phyloP scores from a whole-genome alignment of 1,140 invertebrate species.

The Agraylea sexmaculata region DNA sequence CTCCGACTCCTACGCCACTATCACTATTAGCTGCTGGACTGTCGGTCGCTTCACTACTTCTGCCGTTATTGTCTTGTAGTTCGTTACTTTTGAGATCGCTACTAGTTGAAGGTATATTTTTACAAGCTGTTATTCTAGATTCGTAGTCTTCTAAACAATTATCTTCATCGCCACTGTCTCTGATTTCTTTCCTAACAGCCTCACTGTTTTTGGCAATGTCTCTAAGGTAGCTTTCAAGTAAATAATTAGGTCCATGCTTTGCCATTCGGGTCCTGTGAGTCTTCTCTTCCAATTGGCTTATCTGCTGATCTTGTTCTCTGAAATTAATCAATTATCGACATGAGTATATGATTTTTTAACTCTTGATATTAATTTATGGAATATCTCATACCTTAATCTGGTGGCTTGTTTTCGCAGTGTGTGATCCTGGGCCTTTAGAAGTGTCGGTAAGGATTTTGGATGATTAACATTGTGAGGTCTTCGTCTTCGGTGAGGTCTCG shows the following conservation, averaged over 20 bases:
- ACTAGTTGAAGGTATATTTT: constrained; percentile 9
- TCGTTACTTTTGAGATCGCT: constrained; percentile 25
- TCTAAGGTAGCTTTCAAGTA: constrained; percentile 63
- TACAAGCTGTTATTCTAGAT: constrained; percentile 5
- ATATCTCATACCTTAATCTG: constrained; percentile 13
- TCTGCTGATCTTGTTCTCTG: constrained; percentile 67
- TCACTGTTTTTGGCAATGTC: constrained; percentile 28
- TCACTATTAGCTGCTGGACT: constrained; percentile 44
- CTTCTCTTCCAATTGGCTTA: constrained; percentile 62
- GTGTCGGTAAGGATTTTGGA: constrained; percentile 12
- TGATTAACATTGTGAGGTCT: constrained; percentile 5
- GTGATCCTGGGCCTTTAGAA: constrained; percentile 16
- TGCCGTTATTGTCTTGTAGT: constrained; percentile 36
- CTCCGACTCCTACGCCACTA: constrained; percentile 41
- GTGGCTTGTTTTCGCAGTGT: constrained; percentile 15
- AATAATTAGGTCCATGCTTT: constrained; percentile 68
- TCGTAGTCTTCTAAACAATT: no score
- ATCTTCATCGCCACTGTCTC: constrained; percentile 12
- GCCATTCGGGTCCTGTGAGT: constrained; percentile 56
- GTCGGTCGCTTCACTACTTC: constrained; percentile 37
- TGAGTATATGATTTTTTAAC: constrained; percentile 5
- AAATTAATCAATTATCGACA: constrained; percentile 19
- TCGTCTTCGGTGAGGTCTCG: constrained; percentile 7
- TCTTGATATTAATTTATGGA: constrained; percentile 1
- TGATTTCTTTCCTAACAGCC: constrained; percentile 26